Base-by-base conservation (phyloP, 2,797 vertebrate species). In the Phrynocephalus vlangalii region DNA sequence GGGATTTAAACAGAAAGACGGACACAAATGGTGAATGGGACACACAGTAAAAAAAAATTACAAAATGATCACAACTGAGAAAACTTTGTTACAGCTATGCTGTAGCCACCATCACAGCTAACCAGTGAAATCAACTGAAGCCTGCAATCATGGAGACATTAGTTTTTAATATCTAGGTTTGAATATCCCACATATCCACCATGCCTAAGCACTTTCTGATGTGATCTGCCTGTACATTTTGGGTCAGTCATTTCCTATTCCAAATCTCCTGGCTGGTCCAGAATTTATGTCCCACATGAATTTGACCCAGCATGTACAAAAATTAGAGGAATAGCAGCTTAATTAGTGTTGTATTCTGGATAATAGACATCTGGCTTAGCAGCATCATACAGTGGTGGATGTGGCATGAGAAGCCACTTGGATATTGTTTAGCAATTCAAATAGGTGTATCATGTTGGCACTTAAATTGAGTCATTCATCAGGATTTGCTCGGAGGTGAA, bases 361-460 rank as follows among this genome's bases (percentile, higher is more conserved):
- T 91, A 93, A 90, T 33, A 94, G 89, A 91, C 88, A 95, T 92
- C 88, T 94, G 91, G 83, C 38, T 92, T 94, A 91, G 73, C 73
- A 93, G 83, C 87, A 92, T 11, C 30, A 15, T 92, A 44, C 33
- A 88, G 60, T 26, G 50, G 68, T 38, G 86, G 68, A 63, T 78
- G 85, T 87, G 92, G 71, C 30, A 79, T 44, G 26, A 87, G 52
- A 73, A 94, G 87, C 8, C 93, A 75, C 90, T 89, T 93, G 83
- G 78, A 89, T 90, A 88, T 80, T 93, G 92, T 95, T 44, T 92
- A 95, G 90, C 89, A 95, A 95, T 94, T 96, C 91, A 94, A 91
- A 95, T 93, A 28, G 73, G 93, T 84, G 50, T 89, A 91, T 95
- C 83, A 91, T 82, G 92, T 87, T 89, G 84, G 70, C n/a, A 72